A percentile compares a stretch with the other conserved stretches of the same genome.
Evolutionary conservation across 2,113 vertebrate species (phyloP).

Genomic region (Datnioides undecimradiatus): DNA sequence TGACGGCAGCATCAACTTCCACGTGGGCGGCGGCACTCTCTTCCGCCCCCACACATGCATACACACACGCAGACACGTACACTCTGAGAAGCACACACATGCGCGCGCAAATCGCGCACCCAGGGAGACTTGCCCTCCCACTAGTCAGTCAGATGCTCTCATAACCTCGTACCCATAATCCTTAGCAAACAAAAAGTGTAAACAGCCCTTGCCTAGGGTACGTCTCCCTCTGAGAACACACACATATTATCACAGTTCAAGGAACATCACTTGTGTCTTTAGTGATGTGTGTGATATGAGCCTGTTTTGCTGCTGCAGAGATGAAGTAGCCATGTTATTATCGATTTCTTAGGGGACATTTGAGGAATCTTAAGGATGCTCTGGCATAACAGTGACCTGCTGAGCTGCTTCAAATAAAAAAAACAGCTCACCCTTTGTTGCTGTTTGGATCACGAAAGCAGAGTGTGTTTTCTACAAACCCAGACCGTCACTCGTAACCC

Average conservation of each 20-base stretch:
- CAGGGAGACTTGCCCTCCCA: conserved; percentile 59
- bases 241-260: conserved; percentile 10
- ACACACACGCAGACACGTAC: conserved; percentile 24
- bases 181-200: conserved; percentile 50
- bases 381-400: background rate
- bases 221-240: conserved; percentile 1
- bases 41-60: conserved; percentile 60
- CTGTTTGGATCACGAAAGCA: background rate
- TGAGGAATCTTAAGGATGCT: background rate
- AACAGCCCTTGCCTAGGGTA: conserved; percentile 27
- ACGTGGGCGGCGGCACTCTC: conserved; percentile 70
- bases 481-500: background rate
- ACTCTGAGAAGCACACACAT: conserved; percentile 2
- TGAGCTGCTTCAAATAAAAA: background rate
- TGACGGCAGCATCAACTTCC: conserved; percentile 72
- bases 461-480: conserved; percentile 3
- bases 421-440: background rate
- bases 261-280: background rate
- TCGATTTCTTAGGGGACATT: background rate
- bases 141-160: conserved; percentile 70
- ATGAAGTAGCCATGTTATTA: background rate
- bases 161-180: conserved; percentile 62
- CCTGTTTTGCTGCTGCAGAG: background rate
- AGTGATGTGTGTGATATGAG: background rate
- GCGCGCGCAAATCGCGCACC: conserved; percentile 30